phyloP scores from a whole-genome alignment of 2,113 vertebrate genomes.

The Atrichornis clamosus region DNA sequence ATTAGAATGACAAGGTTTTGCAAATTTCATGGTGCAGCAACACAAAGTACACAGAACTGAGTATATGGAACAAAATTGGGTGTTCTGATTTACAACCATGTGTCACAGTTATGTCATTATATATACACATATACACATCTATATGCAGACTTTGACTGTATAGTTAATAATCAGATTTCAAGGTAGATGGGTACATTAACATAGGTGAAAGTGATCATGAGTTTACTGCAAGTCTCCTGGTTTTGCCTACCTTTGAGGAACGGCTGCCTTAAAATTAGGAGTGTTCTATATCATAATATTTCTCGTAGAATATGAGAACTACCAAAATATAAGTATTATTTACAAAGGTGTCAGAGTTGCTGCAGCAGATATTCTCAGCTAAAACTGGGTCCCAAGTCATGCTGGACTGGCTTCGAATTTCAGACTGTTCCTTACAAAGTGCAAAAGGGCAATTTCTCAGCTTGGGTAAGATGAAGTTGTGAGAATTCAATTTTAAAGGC shows the following conservation, averaged over 20 bases:
- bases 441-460: conserved; percentile 4
- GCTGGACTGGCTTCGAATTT: conserved; percentile 25
- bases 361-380: not conserved
- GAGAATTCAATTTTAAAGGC: conserved; percentile 38
- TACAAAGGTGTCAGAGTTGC: not conserved
- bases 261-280: not conserved
- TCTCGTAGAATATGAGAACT: not conserved
- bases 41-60: not conserved
- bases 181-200: not conserved
- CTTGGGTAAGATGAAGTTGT: not conserved
- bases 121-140: not conserved
- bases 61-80: not conserved
- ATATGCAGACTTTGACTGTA: not conserved
- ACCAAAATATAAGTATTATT: not conserved
- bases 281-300: not conserved
- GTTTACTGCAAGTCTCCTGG: not conserved
- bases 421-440: not conserved
- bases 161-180: not conserved
- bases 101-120: not conserved
- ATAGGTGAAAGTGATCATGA: not conserved
- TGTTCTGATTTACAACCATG: not conserved
- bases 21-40: not conserved
- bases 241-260: not conserved
- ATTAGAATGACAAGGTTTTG: not conserved
- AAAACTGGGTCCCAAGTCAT: not conserved